A percentile compares a stretch with the other conserved stretches of the same genome.
Conservation (phyloP, 2,113 vertebrate species). For the Cavia aperea region DNA sequence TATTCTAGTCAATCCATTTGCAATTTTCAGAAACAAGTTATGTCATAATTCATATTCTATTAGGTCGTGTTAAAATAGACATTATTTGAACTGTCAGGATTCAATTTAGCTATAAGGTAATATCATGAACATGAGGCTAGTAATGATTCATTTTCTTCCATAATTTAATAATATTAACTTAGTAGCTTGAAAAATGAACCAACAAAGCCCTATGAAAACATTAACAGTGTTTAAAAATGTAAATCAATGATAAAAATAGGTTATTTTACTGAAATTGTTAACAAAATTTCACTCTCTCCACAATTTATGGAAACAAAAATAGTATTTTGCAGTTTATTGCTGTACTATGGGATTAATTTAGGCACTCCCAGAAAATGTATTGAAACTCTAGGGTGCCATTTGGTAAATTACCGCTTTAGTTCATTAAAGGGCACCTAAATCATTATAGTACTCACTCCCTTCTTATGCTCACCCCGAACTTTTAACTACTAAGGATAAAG, state of each 20-base stretch:
- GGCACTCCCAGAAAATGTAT: conserved; percentile 14
- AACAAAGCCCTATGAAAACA: background rate
- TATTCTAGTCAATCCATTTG: background rate
- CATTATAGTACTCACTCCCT: conserved; percentile 8
- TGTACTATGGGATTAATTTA: conserved; percentile 43
- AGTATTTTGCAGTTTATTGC: background rate
- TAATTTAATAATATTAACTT: conserved; percentile 19
- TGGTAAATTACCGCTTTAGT: conserved; percentile 30
- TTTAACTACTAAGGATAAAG: conserved; percentile 51
- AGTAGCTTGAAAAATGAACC: background rate
- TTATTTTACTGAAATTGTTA: conserved; percentile 11
- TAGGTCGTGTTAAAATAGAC: background rate
- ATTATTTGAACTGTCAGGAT: background rate
- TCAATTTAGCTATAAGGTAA: background rate
- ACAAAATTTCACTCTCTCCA: background rate
- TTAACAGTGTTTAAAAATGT: background rate
- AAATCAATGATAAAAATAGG: background rate
- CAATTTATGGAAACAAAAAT: conserved; percentile 41
- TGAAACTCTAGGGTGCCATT: conserved; percentile 18
- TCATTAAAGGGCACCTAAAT: conserved; percentile 49
- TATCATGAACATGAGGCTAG: background rate
- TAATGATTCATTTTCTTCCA: conserved; percentile 2
- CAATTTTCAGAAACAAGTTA: background rate
- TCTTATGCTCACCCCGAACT: conserved; percentile 40
- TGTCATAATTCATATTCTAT: background rate